A percentile compares a stretch with the other conserved stretches of the same genome.
Conservation (phyloP, 2,113 vertebrate genomes). For the Bubo scandiacus region DNA sequence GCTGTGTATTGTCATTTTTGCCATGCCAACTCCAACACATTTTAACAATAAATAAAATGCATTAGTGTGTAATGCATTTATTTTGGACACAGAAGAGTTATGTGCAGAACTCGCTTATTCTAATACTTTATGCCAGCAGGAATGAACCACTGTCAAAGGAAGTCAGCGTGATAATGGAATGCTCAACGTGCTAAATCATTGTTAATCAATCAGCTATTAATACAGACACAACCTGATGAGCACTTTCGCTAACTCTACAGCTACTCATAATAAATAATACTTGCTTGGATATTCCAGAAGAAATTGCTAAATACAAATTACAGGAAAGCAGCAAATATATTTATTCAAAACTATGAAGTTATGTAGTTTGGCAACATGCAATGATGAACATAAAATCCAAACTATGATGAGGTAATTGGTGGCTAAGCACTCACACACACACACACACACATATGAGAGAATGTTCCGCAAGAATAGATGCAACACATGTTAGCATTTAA, state of each 20-base stretch:
- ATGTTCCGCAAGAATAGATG: conserved; percentile 42
- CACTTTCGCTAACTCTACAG: conserved; percentile 58
- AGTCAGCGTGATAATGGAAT: conserved; percentile 79
- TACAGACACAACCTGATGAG: conserved; percentile 54
- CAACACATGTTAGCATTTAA: conserved; percentile 64
- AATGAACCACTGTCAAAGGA: conserved; percentile 74
- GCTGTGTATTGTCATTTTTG: conserved; percentile 46
- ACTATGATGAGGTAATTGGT: conserved; percentile 43
- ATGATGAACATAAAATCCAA: conserved; percentile 70
- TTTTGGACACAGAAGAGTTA: conserved; percentile 65
- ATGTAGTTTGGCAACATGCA: conserved; percentile 73
- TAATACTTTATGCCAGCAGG: conserved; percentile 76
- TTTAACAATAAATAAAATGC: conserved; percentile 77
- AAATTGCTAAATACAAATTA: conserved; percentile 32
- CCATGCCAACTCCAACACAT: conserved; percentile 72
- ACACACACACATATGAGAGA: conserved; percentile 52
- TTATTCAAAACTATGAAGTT: conserved; percentile 58
- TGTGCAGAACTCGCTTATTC: conserved; percentile 64
- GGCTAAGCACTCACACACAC: conserved; percentile 63
- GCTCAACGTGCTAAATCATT: conserved; percentile 72
- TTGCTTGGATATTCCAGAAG: conserved; percentile 55
- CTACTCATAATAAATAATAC: conserved; percentile 63
- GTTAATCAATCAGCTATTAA: conserved; percentile 67
- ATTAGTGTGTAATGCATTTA: conserved; percentile 77
- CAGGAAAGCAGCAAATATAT: conserved; percentile 66